Percentiles rank a stretch among this genome's conserved stretches.
Conservation (phyloP, 2,797 vertebrate species). For the Cuniculus paca region DNA sequence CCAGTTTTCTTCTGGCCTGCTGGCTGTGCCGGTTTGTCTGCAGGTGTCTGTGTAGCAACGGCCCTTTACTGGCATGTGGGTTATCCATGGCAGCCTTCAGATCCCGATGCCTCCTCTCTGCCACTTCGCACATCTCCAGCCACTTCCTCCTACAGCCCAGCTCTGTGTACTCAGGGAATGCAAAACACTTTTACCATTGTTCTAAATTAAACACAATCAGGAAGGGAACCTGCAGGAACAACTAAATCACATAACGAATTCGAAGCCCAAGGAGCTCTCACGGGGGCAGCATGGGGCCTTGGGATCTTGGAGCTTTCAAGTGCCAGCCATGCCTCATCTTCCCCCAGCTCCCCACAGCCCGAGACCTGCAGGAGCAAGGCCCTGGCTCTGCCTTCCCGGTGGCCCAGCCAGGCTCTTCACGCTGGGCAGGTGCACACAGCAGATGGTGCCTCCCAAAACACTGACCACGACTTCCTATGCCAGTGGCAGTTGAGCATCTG, state of each 20-base stretch:
- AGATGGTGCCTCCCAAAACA: background rate
- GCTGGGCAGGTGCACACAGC: background rate
- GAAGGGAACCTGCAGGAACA: constrained; percentile 14
- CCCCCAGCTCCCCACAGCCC: background rate
- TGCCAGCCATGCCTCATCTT: rapidly evolving
- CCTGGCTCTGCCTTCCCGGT: background rate
- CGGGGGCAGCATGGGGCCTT: background rate
- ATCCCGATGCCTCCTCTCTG: background rate
- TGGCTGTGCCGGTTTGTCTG: rapidly evolving
- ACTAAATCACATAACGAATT: background rate
- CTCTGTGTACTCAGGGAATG: constrained; percentile 30
- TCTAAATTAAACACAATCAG: constrained; percentile 61
- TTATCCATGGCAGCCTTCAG: background rate
- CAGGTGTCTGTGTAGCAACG: background rate
- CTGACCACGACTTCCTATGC: background rate
- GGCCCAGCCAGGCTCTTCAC: background rate
- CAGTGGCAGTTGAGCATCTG: background rate
- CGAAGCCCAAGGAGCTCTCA: background rate
- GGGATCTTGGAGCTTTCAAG: rapidly evolving
- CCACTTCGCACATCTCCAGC: background rate
- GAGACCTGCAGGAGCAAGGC: background rate
- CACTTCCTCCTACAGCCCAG: constrained; percentile 4
- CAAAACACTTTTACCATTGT: constrained; percentile 56
- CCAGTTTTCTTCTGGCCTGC: background rate
- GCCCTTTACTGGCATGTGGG: background rate